phyloP scores from a whole-genome alignment of 2,888 invertebrate genomes.

The Nomada goodeniana region DNA sequence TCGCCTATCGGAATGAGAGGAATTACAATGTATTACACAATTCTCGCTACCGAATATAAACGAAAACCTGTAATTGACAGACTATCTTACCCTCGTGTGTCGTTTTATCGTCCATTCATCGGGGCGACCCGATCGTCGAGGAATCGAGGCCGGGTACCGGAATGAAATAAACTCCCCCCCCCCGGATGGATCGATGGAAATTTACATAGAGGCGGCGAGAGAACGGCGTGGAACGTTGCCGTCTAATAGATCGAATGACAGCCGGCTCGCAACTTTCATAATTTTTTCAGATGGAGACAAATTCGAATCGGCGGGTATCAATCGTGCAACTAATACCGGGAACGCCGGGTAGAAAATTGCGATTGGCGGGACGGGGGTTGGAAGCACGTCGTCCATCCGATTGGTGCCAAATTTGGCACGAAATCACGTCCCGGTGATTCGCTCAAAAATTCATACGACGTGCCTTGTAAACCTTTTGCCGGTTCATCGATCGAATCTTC shows the following conservation, averaged over 20 bases:
- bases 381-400: slow-evolving; percentile 64
- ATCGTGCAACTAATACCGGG: slow-evolving; percentile 68
- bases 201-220: slow-evolving; percentile 53
- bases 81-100: not conserved
- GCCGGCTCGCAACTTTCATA: slow-evolving; percentile 57
- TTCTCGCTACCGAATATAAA: not conserved
- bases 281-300: slow-evolving; percentile 69
- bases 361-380: slow-evolving; percentile 38
- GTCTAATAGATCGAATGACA: slow-evolving; percentile 55
- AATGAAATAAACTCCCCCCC: slow-evolving; percentile 35
- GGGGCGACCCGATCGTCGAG: not conserved
- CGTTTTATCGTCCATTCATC: not conserved
- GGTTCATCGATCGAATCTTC: slow-evolving; percentile 12
- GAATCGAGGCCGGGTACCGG: not conserved
- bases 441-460: slow-evolving; percentile 66
- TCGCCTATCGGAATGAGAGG: not conserved
- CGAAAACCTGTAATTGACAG: not conserved
- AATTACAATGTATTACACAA: too few species aligned
- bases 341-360: slow-evolving; percentile 67
- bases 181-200: slow-evolving; percentile 47
- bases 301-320: slow-evolving; percentile 68
- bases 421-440: slow-evolving; percentile 67
- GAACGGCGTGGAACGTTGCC: slow-evolving; percentile 42
- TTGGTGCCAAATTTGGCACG: slow-evolving; percentile 73
- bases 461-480: slow-evolving; percentile 59